Evolutionary conservation across 2,797 vertebrate genomes (phyloP).

Genomic region (Danio choprae): DNA sequence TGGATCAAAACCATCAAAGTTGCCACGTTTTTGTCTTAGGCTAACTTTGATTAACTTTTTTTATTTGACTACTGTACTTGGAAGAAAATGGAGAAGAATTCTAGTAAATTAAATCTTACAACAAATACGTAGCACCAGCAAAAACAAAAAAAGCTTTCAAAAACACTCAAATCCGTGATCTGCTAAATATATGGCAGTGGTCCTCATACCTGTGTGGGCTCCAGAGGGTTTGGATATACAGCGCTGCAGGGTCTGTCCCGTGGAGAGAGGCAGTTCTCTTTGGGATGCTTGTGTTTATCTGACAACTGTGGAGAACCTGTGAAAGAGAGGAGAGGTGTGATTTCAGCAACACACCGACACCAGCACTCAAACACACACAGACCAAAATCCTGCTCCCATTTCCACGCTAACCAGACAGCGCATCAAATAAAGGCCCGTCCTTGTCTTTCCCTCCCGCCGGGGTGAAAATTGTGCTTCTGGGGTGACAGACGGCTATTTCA

Average conservation of each 20-base stretch:
- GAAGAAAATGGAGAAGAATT: neutral
- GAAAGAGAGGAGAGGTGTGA: slow-evolving; percentile 42
- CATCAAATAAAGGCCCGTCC: slow-evolving; percentile 23
- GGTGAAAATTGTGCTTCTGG: slow-evolving; percentile 50
- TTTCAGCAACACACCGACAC: slow-evolving; percentile 32
- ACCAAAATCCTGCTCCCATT: slow-evolving; percentile 36
- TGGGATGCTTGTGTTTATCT: slow-evolving; percentile 98
- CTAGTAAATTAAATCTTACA: too few species aligned
- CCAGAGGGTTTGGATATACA: slow-evolving; percentile 89
- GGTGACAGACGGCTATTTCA: slow-evolving; percentile 56
- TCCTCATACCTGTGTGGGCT: slow-evolving; percentile 87
- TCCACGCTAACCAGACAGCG: slow-evolving; percentile 44
- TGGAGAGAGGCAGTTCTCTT: slow-evolving; percentile 96
- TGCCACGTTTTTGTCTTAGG: too few species aligned
- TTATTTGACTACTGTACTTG: neutral
- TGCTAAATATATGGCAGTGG: neutral
- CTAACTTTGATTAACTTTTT: neutral
- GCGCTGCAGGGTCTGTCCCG: slow-evolving; percentile 95
- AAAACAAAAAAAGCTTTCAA: neutral
- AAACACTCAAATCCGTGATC: neutral
- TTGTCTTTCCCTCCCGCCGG: slow-evolving; percentile 6
- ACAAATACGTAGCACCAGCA: too few species aligned
- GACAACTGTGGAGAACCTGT: slow-evolving; percentile 94
- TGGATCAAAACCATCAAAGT: neutral
- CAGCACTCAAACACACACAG: slow-evolving; percentile 1